Evolutionary conservation across 2,797 vertebrate species (phyloP), one percentile per base, ranked within the genome.

Genomic region (Ceyx erithaca): DNA sequence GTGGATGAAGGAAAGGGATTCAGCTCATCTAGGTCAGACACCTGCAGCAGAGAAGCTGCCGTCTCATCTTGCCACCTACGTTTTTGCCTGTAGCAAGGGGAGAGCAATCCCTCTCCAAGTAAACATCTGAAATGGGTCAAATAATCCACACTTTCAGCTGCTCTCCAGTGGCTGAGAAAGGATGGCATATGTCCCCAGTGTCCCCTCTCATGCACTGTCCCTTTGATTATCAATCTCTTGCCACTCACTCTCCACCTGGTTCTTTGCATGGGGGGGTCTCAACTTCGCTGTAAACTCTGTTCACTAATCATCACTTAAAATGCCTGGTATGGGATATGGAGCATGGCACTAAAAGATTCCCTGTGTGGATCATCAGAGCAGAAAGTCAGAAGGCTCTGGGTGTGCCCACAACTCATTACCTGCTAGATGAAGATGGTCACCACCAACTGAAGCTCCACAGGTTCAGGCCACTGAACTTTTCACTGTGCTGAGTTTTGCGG

Each of bases 31-130:
- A 33, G 51, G 76, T 58, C 48, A 46, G 37, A 41, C 30, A 15
- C 16, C 4, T 12, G 7, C 12, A 62, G 69, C 25, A 33, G 49
- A 59, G 31, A 33, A 1, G 1, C 1, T 2, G 2, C 10, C 2
- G 0, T 28, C 35, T 63, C 71, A 61, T 20, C 45, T 73, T 31
- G 28, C 7, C 0, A 1, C 14, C 55, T n/a, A 20, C 2, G 0
- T 5, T 49, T 49, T 45, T 9, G 61, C 67, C 64, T 66, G 1
- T 20, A 69, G 18, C 20, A 23, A 49, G 59, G 16, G 22, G 5
- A 90, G 37, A 80, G 40, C 18, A 43, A 18, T 20, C 31, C 35
- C 58, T 67, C 40, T 51, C 0, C 1, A 80, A 30, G 17, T 19
- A 40, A 70, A 63, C 35, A 26, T 2, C 45, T 51, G 48, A 67